Evolutionary conservation across 2,797 vertebrate genomes (phyloP), one percentile per base, ranked within the genome.

Genomic region (Anguilla marmorata): DNA sequence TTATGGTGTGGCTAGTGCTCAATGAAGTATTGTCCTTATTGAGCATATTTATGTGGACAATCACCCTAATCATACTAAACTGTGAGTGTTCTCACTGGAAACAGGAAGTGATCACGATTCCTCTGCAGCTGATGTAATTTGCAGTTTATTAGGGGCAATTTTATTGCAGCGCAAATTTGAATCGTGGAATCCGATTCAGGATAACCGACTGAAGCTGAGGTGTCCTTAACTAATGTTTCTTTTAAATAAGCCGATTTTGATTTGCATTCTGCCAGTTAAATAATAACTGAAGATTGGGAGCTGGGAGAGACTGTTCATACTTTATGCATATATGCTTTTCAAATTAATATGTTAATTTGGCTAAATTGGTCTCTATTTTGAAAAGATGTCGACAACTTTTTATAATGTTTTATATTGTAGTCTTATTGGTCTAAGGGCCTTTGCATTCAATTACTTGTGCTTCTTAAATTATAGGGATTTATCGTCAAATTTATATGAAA

Each of bases 111-210:
- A 89, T 89, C 89, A 86, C 19, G 79, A 87, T 63, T 89, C 41
- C 82, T 86, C 74, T 52, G 54, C 52, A 90, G 84, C 82, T 69
- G n/a, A 54, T 86, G 86, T 86, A 83, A 89, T 90, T 87, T 54
- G 76, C 85, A 66, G 86, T 86, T 87, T 90, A 87, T 89, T 88
- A 85, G 87, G 69, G 50, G 85, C 88, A 84, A 87, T 90, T 89
- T 86, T 52, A 86, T 63, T 79, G 86, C 80, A 69, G 88, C 86
- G 86, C 90, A 84, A 88, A 89, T 87, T 72, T 85, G 82, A 90
- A 90, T 89, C 85, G 84, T 74, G 79, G 79, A 82, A 84, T 89
- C 85, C 72, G 88, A 91, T 91, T 90, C 89, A 91, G 89, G 93
- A 93, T 90, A 72, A 91, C 87, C 50, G 74, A 90, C 50, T 90